Base-by-base conservation (phyloP, 2,797 vertebrate species). In the Myotis pilosus region DNA sequence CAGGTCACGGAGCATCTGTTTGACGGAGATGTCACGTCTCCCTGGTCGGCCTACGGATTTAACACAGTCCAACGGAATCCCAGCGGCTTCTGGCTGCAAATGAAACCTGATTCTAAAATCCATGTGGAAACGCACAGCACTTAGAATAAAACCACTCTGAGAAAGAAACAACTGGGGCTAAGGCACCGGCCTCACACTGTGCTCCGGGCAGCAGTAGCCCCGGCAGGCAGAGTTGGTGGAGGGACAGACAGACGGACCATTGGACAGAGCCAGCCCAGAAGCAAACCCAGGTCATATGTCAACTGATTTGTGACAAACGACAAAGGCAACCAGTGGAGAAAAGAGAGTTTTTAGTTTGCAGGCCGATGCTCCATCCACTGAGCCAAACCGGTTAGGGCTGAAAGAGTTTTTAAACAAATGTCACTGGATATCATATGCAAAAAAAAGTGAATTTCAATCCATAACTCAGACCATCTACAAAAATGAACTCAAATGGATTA, bases 241-340 rank as follows among this genome's bases (percentile, higher is more conserved):
- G 15, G 17, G 9, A 57, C 22, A 6, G 60, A 49, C 64, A n/a
- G 3, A 60, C 0, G 19, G 75, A 33, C 12, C 69, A 4, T 5
- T 8, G 19, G 69, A 25, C 57, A 41, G 60, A 57, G 36, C 3
- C 20, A 68, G 71, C 3, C 60, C 71, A 76, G 51, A 22, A 69
- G 30, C 16, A 13, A 66, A 36, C 17, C 68, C 0, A 0, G 4
- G 8, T 1, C 7, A 10, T 0, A 20, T 44, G 71, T 16, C 49
- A 1, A 51, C 1, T 17, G 69, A 68, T 47, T 6, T 25, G 23
- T 53, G 44, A 79, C 51, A 38, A 78, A 20, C 28, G 19, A 23
- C 33, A 41, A 44, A 44, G 60, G 78, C 4, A 20, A 19, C 38
- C 20, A 22, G 44, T 16, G 62, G 69, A 20, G 51, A n/a, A 30